Percentiles rank a stretch among this genome's conserved stretches.
phyloP scores from a whole-genome alignment of 23 tunicate genomes.

The Ciona savignyi region DNA sequence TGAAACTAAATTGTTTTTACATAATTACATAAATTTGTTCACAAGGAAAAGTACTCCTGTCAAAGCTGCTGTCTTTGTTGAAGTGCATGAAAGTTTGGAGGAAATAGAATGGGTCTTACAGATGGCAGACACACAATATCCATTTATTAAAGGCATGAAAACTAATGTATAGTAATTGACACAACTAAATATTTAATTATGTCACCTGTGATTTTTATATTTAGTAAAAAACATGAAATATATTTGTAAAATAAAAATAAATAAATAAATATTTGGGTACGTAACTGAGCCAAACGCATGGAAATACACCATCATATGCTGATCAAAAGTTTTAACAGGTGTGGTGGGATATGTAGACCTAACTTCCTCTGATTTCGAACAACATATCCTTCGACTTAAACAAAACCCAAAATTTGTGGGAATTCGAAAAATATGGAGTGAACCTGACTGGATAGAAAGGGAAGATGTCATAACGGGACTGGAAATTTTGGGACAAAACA shows the following conservation, averaged over 20 bases:
- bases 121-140: constrained; percentile 10
- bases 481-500: constrained; percentile 33
- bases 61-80: constrained; percentile 49
- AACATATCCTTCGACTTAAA: constrained; percentile 32
- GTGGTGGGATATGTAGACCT: constrained; percentile 79
- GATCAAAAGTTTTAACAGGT: no score
- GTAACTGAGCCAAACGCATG: no score
- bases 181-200: neutral
- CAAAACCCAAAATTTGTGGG: constrained; percentile 66
- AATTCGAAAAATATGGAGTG: constrained; percentile 42
- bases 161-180: no score
- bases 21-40: no score
- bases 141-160: constrained; percentile 43
- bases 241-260: neutral
- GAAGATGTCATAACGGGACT: constrained; percentile 56
- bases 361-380: constrained; percentile 27
- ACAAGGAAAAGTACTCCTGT: constrained; percentile 41
- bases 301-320: no score
- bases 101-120: constrained; percentile 74
- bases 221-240: no score
- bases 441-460: constrained; percentile 54
- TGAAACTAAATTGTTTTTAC: no score
- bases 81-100: constrained; percentile 47
- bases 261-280: neutral
- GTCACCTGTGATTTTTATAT: no score